Percentiles rank a stretch among this genome's conserved stretches.
These are phyloP conservation scores for Euborellia annulipes DNA, from an alignment of 1,140 invertebrate species.

Conservation along the genomic window DNA sequence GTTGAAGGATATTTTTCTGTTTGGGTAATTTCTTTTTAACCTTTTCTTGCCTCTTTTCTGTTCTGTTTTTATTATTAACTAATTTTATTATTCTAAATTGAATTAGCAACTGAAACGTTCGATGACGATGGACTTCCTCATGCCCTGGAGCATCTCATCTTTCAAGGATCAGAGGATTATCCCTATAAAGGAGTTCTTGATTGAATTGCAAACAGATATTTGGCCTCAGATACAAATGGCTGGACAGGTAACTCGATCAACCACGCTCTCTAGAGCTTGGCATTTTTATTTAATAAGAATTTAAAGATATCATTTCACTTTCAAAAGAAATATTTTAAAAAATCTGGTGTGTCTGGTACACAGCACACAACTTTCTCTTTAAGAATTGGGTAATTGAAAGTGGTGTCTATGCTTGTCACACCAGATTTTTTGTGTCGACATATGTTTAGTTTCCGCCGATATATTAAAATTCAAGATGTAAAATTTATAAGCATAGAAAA, in stretches of 20 bases:
- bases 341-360: too few relatives aligned
- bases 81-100: too few relatives aligned
- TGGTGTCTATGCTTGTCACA: too few relatives aligned
- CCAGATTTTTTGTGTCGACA: too few relatives aligned
- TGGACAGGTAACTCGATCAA: constrained; percentile 41
- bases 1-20: constrained; percentile 73
- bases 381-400: too few relatives aligned
- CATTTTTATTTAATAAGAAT: too few relatives aligned
- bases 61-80: neutral
- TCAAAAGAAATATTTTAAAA: too few relatives aligned
- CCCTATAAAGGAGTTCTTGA: constrained; percentile 82
- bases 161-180: constrained; percentile 76
- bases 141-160: constrained; percentile 82
- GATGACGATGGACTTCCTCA: constrained; percentile 87
- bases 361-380: too few relatives aligned
- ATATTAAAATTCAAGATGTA: too few relatives aligned
- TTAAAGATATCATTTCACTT: too few relatives aligned
- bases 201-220: constrained; percentile 69
- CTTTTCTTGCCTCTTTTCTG: neutral
- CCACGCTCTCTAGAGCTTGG: neutral
- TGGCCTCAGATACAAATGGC: constrained; percentile 80
- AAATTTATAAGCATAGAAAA: too few relatives aligned
- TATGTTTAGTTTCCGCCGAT: too few relatives aligned
- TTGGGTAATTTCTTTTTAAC: constrained; percentile 30
- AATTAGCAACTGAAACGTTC: constrained; percentile 68